Conservation (phyloP, 1,140 invertebrate genomes). For the Ceratina australensis region DNA sequence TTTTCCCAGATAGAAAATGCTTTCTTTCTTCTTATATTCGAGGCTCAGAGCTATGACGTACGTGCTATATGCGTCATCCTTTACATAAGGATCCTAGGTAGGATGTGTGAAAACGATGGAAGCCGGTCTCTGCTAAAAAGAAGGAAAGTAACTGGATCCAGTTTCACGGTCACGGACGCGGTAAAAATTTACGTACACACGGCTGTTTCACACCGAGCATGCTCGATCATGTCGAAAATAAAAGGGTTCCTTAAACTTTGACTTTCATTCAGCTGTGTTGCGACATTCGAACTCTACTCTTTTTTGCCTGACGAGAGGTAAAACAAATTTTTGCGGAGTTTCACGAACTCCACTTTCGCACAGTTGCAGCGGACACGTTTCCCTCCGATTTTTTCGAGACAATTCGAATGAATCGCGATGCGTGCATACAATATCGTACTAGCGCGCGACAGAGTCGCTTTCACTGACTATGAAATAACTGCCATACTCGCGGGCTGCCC, state of each 20-base stretch:
- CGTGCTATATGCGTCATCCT: background rate
- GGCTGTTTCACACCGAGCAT: background rate
- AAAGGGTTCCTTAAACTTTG: background rate
- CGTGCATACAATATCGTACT: conserved; percentile 50
- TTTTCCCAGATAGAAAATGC: background rate
- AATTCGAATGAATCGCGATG: conserved; percentile 13
- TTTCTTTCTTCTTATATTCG: background rate
- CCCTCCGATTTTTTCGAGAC: conserved; percentile 1
- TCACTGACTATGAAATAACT: conserved; percentile 59
- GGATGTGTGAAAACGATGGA: no score
- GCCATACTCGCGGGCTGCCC: conserved; percentile 23
- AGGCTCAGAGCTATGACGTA: no score
- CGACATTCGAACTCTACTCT: background rate
- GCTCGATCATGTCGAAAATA: background rate
- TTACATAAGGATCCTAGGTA: no score
- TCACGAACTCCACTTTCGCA: background rate
- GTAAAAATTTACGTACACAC: background rate
- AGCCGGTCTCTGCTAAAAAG: background rate
- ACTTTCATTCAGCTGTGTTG: background rate
- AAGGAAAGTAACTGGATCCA: conserved; percentile 46
- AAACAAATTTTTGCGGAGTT: background rate
- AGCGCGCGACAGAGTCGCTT: conserved; percentile 54
- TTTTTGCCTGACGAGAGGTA: background rate
- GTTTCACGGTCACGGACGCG: conserved; percentile 45
- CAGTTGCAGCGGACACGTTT: background rate